A percentile compares a stretch with the other conserved stretches of the same genome.
These are phyloP conservation scores for Oppia nitens DNA, from an alignment of 1,140 invertebrate species.

Conservation along the genomic window DNA sequence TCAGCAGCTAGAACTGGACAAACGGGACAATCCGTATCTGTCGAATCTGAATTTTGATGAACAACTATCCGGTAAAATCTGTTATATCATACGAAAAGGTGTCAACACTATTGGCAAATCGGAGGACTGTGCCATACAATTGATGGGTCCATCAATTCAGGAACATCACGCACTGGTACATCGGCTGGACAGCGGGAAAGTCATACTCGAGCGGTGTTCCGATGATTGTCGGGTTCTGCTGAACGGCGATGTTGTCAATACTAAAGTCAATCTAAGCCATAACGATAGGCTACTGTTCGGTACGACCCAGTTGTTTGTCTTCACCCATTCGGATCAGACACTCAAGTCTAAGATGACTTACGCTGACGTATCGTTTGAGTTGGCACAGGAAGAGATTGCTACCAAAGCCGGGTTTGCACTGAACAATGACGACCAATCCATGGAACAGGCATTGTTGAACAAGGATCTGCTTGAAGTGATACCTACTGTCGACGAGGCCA, in stretches of 20 bases:
- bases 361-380: conserved; percentile 36
- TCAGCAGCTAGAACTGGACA: conserved; percentile 32
- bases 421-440: conserved; percentile 26
- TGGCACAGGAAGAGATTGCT: conserved; percentile 42
- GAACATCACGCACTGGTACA: conserved; percentile 37
- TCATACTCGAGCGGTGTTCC: conserved; percentile 32
- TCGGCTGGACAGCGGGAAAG: conserved; percentile 27
- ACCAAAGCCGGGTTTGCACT: conserved; percentile 36
- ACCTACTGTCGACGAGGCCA: conserved; percentile 40
- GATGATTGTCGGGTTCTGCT: conserved; percentile 35
- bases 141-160: conserved; percentile 40
- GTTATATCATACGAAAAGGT: conserved; percentile 35
- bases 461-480: conserved; percentile 40
- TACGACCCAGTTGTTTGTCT: conserved; percentile 39
- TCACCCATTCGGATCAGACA: conserved; percentile 31
- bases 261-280: conserved; percentile 33
- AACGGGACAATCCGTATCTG: conserved; percentile 33
- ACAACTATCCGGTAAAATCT: conserved; percentile 37
- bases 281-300: conserved; percentile 34
- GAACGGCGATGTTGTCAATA: conserved; percentile 34
- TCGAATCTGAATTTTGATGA: conserved; percentile 44
- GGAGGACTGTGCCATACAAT: conserved; percentile 30
- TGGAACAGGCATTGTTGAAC: conserved; percentile 28
- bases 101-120: conserved; percentile 34
- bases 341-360: conserved; percentile 29